Conservation (phyloP, 2,888 invertebrate species). For the Drosophila neutralis region DNA sequence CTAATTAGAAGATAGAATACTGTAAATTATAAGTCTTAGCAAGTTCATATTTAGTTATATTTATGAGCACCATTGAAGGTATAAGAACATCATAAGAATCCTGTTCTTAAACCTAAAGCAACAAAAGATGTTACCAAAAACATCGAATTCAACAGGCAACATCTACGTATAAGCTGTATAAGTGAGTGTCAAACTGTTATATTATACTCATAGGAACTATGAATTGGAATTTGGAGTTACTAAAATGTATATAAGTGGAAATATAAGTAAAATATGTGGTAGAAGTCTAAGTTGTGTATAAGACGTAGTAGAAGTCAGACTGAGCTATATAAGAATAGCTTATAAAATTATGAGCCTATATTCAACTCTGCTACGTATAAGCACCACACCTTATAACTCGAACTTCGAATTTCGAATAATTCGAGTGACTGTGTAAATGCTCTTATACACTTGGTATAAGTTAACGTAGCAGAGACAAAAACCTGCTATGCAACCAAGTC, state of each 20-base stretch:
- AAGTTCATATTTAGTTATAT: neutral
- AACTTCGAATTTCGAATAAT: constrained; percentile 11
- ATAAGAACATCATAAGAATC: constrained; percentile 14
- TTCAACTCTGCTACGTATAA: constrained; percentile 1
- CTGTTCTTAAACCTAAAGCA: neutral
- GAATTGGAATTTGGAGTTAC: neutral
- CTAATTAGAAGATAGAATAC: neutral
- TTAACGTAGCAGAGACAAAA: constrained; percentile 26
- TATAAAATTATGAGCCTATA: neutral
- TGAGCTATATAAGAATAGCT: constrained; percentile 3
- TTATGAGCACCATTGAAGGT: neutral
- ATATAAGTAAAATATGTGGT: neutral
- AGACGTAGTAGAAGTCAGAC: constrained; percentile 2
- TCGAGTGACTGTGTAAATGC: neutral
- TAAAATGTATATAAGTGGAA: neutral
- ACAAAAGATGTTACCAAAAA: constrained; percentile 9
- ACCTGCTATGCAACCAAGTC: constrained; percentile 36
- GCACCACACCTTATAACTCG: constrained; percentile 4
- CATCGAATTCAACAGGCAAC: constrained; percentile 22
- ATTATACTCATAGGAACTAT: constrained; percentile 28
- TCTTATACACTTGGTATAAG: constrained; percentile 37
- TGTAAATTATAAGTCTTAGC: neutral
- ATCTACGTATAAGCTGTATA: constrained; percentile 21
- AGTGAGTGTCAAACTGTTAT: constrained; percentile 55
- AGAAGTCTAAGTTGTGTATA: neutral